Conservation (phyloP, 2,888 invertebrate species). For the Limnephilus lunatus region DNA sequence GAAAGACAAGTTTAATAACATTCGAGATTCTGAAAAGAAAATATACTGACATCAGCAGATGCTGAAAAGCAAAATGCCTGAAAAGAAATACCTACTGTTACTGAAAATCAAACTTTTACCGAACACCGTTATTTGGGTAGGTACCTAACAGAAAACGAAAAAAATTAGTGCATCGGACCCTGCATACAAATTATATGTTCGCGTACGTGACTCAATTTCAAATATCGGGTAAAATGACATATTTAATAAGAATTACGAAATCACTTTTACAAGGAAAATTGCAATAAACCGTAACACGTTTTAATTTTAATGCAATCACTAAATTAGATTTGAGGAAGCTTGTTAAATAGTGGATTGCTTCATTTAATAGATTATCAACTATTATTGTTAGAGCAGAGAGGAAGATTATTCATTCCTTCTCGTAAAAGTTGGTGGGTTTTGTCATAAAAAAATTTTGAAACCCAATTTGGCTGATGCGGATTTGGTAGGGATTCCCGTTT, state of each 20-base stretch:
- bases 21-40: too few relatives aligned
- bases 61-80: neutral
- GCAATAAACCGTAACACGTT: too few relatives aligned
- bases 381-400: too few relatives aligned
- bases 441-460: neutral
- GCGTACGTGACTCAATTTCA: neutral
- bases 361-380: too few relatives aligned
- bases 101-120: neutral
- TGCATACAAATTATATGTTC: neutral
- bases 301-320: neutral
- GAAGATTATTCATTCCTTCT: too few relatives aligned
- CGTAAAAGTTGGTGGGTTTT: neutral
- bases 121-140: too few relatives aligned
- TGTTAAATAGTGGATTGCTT: neutral
- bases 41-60: too few relatives aligned
- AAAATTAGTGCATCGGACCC: neutral
- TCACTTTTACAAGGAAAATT: too few relatives aligned
- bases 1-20: neutral
- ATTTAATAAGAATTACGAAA: too few relatives aligned
- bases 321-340: neutral
- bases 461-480: neutral
- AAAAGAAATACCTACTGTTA: neutral
- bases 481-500: neutral
- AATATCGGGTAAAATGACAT: neutral
- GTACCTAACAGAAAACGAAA: too few relatives aligned